Base-by-base conservation (phyloP, 2,113 vertebrate species). In the Helogale parvula region DNA sequence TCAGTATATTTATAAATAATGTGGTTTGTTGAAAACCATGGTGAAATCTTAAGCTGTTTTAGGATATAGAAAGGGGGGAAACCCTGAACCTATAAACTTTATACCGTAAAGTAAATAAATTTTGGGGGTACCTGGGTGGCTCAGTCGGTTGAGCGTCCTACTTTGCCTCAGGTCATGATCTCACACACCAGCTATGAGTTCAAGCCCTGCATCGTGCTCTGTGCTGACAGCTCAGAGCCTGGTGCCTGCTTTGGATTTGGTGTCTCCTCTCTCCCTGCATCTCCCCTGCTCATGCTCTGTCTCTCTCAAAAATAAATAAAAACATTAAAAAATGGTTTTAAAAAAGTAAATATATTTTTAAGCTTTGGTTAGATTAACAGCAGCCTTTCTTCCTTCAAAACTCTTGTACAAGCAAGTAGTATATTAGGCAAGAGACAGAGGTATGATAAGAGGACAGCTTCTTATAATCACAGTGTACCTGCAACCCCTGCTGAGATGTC, bases 1-100 rank as follows among this genome's bases (percentile, higher is more conserved):
- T 83, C 77, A 50, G 52, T 21, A 38, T 80, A 93, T 93, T 94
- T 96, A 94, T 72, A 89, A 92, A 93, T 72, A 97, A n/a, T 93
- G 68, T 79, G 31, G 52, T 57, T 91, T 76, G 31, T 82, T 90
- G 41, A 96, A 96, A 97, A 95, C 65, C 92, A 88, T 94, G n/a
- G n/a, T 68, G 80, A 96, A 77, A 83, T 72, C 27, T 94, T 92
- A 86, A 89, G 3, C 31, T 90, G 52, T 85, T 94, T 96, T 60
- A 74, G 29, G 27, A 66, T 76, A 68, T 33, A 60, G 3, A 21
- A 93, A 80, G 31, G 71, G 52, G 5, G 65, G 71, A 88, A 57
- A 68, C 27, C 31, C 72, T 95, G 69, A 90, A 82, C 33, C 2
- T 80, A 7, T 74, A 76, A 86, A 96, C 38, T 77, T 82, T 35